These are phyloP conservation scores for Morelia viridis DNA, from an alignment of 2,797 vertebrate species.

Conservation along the genomic window DNA sequence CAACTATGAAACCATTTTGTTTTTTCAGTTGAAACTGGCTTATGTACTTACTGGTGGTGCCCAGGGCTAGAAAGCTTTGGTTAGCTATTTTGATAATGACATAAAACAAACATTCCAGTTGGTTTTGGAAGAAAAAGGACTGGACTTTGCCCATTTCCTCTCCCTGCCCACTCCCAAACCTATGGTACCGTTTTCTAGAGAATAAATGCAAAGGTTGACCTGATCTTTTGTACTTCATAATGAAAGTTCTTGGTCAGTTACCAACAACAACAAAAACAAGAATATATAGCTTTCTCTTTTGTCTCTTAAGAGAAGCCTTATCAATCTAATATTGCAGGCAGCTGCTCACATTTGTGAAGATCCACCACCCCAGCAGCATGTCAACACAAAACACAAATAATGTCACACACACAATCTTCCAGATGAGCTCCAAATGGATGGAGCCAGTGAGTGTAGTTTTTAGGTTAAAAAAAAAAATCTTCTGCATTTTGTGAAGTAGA, in stretches of 20 bases:
- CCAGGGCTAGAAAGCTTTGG: constrained; percentile 46
- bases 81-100: constrained; percentile 48
- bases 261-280: neutral
- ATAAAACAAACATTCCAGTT: constrained; percentile 47
- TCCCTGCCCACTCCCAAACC: neutral
- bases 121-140: constrained; percentile 2
- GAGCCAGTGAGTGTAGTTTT: constrained; percentile 65
- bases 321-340: neutral
- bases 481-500: constrained; percentile 64
- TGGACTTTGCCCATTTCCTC: neutral
- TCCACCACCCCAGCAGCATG: constrained; percentile 59
- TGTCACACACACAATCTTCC: constrained; percentile 55
- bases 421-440: constrained; percentile 60
- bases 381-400: constrained; percentile 60
- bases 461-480: constrained; percentile 74
- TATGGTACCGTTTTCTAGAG: constrained; percentile 2
- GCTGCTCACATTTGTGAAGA: neutral
- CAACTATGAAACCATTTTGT: constrained; percentile 29
- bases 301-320: neutral
- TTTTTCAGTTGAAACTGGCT: constrained; percentile 38
- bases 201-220: constrained; percentile 14
- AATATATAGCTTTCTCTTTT: neutral
- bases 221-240: neutral
- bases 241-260: neutral
- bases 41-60: constrained; percentile 45